Percentiles rank a stretch among this genome's conserved stretches.
These are phyloP conservation scores for Anastrepha obliqua DNA, from an alignment of 1,140 invertebrate genomes.

Conservation along the genomic window DNA sequence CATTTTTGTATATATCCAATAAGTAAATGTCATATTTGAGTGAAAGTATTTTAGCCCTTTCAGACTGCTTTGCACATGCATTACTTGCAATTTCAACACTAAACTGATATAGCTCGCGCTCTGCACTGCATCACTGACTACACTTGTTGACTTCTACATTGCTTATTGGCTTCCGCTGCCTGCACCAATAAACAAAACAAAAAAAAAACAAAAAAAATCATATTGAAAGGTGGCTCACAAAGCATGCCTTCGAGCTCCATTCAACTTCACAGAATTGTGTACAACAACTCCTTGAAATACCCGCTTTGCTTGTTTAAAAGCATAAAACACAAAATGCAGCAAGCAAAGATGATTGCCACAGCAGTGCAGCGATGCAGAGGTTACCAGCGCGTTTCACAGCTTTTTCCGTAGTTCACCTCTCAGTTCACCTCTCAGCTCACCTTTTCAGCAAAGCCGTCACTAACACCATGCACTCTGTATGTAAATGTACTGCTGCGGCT, in stretches of 20 bases:
- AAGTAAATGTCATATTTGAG: too few species aligned
- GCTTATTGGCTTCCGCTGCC: background rate
- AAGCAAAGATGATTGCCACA: background rate
- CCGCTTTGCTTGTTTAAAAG: background rate
- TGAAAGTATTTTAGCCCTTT: background rate
- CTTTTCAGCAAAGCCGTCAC: slow-evolving; percentile 22
- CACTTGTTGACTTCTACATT: slow-evolving; percentile 30
- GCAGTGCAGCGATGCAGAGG: background rate
- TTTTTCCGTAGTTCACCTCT: background rate
- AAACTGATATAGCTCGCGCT: background rate
- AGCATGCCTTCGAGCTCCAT: slow-evolving; percentile 24
- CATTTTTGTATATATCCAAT: too few species aligned
- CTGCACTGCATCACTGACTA: background rate
- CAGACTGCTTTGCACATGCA: background rate
- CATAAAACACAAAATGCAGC: background rate
- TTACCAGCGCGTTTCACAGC: background rate
- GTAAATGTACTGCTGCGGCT: background rate
- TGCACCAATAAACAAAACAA: too few species aligned
- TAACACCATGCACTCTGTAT: background rate
- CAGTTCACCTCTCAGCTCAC: background rate
- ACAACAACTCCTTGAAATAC: background rate
- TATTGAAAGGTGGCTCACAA: slow-evolving; percentile 5
- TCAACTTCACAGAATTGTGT: background rate
- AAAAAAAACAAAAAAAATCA: background rate
- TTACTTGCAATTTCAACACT: slow-evolving; percentile 13